phyloP scores from a whole-genome alignment of 2,797 vertebrate genomes.

The Todus mexicanus region DNA sequence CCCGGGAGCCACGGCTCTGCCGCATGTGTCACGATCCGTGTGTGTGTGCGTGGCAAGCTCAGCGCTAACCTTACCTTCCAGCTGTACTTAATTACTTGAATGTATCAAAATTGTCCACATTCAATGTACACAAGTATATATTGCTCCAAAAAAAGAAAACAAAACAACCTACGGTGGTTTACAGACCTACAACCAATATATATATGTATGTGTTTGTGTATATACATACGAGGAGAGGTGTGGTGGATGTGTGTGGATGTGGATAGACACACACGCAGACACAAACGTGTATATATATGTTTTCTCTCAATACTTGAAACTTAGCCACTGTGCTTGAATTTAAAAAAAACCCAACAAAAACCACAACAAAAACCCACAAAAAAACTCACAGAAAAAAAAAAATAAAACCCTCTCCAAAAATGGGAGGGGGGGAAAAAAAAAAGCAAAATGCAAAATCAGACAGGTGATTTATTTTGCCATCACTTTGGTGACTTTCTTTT shows the following conservation, averaged over 20 bases:
- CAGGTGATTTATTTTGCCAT: conserved; percentile 53
- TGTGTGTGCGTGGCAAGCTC: background rate
- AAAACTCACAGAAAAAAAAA: background rate
- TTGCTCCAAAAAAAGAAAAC: background rate
- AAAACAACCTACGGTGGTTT: background rate
- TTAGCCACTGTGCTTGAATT: conserved; percentile 74
- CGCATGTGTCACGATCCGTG: background rate
- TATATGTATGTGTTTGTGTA: conserved; percentile 57
- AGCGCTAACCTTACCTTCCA: conserved; percentile 46
- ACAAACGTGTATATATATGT: conserved; percentile 37
- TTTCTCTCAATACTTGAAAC: conserved; percentile 80
- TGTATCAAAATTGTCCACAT: conserved; percentile 42
- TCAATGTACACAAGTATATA: conserved; percentile 2
- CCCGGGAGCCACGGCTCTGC: background rate
- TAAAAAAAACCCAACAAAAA: background rate
- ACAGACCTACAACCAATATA: conserved; percentile 52
- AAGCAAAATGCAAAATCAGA: background rate
- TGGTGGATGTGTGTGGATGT: conserved; percentile 16
- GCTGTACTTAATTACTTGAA: conserved; percentile 60
- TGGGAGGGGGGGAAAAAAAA: background rate
- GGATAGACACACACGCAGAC: conserved; percentile 14
- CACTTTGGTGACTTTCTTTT: conserved; percentile 58
- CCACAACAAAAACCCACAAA: background rate
- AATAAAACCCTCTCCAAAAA: background rate
- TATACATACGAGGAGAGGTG: conserved; percentile 10